A percentile compares a stretch with the other conserved stretches of the same genome.
These are phyloP conservation scores for Torymus texanus DNA, from an alignment of 2,888 invertebrate genomes.

Conservation along the genomic window DNA sequence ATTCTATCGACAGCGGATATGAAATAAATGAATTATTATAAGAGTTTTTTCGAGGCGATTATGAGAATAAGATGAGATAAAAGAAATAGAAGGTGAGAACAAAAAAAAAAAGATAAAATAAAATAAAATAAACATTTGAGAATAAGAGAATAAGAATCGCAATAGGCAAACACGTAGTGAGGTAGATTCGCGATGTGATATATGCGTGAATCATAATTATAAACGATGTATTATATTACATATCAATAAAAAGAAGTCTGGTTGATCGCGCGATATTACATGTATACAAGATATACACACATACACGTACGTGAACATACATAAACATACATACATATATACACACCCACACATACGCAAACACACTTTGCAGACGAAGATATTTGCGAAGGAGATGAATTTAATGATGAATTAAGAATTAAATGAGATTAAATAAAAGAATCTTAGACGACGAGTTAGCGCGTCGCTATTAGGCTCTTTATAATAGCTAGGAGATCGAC, in stretches of 20 bases:
- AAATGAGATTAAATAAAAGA: constrained; percentile 17
- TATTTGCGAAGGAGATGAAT: constrained; percentile 22
- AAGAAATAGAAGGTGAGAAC: not conserved
- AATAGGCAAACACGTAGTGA: constrained; percentile 22
- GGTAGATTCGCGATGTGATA: constrained; percentile 52
- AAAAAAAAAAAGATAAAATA: constrained; percentile 3
- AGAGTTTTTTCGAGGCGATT: constrained; percentile 15
- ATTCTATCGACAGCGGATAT: too few relatives aligned
- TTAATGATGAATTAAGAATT: constrained; percentile 8
- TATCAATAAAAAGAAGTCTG: constrained; percentile 55
- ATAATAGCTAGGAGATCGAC: constrained; percentile 53
- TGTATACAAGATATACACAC: too few relatives aligned
- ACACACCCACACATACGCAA: too few relatives aligned
- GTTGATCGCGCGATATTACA: constrained; percentile 30
- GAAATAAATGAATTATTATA: too few relatives aligned
- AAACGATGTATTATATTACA: constrained; percentile 57
- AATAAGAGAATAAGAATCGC: constrained; percentile 10
- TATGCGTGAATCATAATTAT: constrained; percentile 47
- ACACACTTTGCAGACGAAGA: constrained; percentile 35
- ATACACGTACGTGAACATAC: too few relatives aligned
- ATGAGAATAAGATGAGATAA: not conserved
- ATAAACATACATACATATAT: too few relatives aligned
- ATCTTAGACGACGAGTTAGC: constrained; percentile 57
- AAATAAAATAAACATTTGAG: not conserved
- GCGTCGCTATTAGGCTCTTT: constrained; percentile 57